Evolutionary conservation across 2,113 vertebrate species (phyloP).

Genomic region (Vimba vimba): DNA sequence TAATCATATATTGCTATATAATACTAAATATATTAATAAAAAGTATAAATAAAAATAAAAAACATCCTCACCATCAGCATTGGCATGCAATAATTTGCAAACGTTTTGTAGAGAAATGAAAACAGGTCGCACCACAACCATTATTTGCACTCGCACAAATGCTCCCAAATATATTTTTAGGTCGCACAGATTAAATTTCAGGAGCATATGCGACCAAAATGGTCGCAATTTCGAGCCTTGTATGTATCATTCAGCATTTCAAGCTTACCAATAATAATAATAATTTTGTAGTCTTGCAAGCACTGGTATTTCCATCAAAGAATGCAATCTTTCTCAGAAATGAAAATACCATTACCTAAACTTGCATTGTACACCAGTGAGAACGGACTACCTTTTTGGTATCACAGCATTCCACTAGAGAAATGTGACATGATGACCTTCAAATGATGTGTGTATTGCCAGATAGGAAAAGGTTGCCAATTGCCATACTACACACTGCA

Average conservation of each 20-base stretch:
- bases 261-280: not conserved
- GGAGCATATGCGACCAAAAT: no score
- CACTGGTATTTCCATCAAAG: not conserved
- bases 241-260: not conserved
- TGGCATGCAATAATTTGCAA: no score
- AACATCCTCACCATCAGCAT: no score
- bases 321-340: not conserved
- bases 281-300: not conserved
- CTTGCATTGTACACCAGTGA: not conserved
- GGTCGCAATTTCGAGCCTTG: no score
- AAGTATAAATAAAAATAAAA: no score
- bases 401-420: slow-evolving; percentile 6
- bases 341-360: not conserved
- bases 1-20: no score
- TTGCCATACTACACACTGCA: slow-evolving; percentile 8
- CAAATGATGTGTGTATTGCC: not conserved
- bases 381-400: not conserved
- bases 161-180: no score
- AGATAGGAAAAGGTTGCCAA: not conserved
- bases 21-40: no score
- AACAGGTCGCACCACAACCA: no score
- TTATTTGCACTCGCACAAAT: no score
- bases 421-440: slow-evolving; percentile 37
- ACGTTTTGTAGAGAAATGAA: no score
- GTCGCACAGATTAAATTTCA: no score